A percentile compares a stretch with the other conserved stretches of the same genome.
phyloP scores from a whole-genome alignment of 2,888 invertebrate genomes.

The Eucera pruinosa region DNA sequence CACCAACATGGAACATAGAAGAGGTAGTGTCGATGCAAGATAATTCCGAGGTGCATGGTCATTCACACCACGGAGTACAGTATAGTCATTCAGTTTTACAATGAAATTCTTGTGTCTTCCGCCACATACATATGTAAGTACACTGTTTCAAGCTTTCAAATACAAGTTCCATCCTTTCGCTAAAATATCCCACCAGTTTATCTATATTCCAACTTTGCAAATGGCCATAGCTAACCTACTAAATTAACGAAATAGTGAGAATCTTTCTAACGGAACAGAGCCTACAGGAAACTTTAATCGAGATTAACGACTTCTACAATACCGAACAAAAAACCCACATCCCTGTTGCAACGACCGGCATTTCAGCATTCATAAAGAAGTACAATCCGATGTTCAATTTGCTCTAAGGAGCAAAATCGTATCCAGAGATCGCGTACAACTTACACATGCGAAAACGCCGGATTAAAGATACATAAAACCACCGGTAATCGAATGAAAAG shows the following conservation, averaged over 20 bases:
- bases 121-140: neutral
- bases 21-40: neutral
- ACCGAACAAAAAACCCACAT: neutral
- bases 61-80: neutral
- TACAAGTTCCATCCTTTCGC: neutral
- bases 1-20: neutral
- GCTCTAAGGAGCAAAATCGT: neutral
- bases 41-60: neutral
- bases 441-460: neutral
- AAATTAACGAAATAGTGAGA: too few relatives aligned
- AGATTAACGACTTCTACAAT: slow-evolving; percentile 1
- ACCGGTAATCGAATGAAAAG: slow-evolving; percentile 73
- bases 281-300: slow-evolving; percentile 4
- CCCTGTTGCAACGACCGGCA: neutral
- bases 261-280: neutral
- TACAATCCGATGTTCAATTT: slow-evolving; percentile 2
- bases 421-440: slow-evolving; percentile 2
- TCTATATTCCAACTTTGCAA: too few relatives aligned
- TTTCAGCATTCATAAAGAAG: slow-evolving; percentile 1
- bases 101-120: neutral
- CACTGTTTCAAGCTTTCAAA: neutral
- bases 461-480: slow-evolving; percentile 39
- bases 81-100: neutral
- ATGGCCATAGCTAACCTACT: too few relatives aligned
- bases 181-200: neutral